Evolutionary conservation across 2,797 vertebrate genomes (phyloP).

Genomic region (Spea hammondii): DNA sequence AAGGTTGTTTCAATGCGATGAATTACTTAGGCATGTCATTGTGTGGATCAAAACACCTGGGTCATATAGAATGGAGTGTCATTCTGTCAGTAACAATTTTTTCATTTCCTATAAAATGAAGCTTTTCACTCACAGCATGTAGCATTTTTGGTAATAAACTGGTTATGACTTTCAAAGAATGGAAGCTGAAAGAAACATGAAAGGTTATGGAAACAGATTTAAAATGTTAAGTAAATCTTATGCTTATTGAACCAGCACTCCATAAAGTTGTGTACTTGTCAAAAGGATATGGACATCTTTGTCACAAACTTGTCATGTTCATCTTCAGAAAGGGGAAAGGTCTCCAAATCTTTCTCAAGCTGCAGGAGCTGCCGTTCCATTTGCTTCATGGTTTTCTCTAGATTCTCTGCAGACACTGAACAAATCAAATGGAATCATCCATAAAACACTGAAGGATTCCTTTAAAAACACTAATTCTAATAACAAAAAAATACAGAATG

Average conservation of each 20-base stretch:
- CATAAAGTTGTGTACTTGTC: slow-evolving; percentile 53
- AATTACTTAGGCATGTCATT: no score
- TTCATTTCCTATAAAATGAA: neutral
- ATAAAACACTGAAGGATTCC: slow-evolving; percentile 13
- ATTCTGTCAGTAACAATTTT: no score
- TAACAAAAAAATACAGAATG: neutral
- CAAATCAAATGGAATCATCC: slow-evolving; percentile 56
- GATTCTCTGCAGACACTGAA: slow-evolving; percentile 91
- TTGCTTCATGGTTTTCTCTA: slow-evolving; percentile 94
- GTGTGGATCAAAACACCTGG: no score
- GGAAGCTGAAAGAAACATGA: slow-evolving; percentile 35
- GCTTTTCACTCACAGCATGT: slow-evolving; percentile 36
- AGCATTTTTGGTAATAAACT: slow-evolving; percentile 43
- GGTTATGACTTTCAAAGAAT: slow-evolving; percentile 34
- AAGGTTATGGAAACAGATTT: slow-evolving; percentile 56
- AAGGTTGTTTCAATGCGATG: no score
- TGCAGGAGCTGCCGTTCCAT: slow-evolving; percentile 95
- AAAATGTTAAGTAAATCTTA: slow-evolving; percentile 55
- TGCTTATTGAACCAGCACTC: slow-evolving; percentile 52
- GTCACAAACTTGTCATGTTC: slow-evolving; percentile 87
- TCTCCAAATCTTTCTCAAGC: slow-evolving; percentile 94
- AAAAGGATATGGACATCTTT: slow-evolving; percentile 99
- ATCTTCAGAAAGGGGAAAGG: slow-evolving; percentile 86
- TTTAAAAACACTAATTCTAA: neutral
- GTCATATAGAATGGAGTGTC: no score